A percentile compares a stretch with the other conserved stretches of the same genome.
Conservation (phyloP, 2,888 invertebrate genomes). For the Agonopterix arenella region DNA sequence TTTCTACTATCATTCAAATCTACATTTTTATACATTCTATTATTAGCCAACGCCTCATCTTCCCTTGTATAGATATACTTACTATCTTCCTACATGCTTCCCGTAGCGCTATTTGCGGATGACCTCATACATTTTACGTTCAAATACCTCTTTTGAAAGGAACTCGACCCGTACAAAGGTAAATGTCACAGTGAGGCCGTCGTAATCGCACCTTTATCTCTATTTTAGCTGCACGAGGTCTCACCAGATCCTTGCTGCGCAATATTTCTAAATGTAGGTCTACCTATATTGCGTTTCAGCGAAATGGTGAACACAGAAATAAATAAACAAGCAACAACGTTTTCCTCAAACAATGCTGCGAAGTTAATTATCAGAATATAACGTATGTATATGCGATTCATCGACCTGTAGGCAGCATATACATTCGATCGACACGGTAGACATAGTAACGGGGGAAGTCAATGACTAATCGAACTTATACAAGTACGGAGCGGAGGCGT, state of each 20-base stretch:
- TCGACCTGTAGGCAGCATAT: no score
- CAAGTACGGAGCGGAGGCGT: constrained; percentile 2
- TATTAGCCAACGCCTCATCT: constrained; percentile 32
- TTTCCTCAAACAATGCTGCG: no score
- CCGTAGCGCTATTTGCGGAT: constrained; percentile 45
- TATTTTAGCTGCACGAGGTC: constrained; percentile 18
- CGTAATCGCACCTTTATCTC: constrained; percentile 26
- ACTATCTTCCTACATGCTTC: constrained; percentile 23
- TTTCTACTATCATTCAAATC: constrained; percentile 24
- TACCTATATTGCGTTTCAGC: neutral
- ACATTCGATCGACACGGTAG: neutral
- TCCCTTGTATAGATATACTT: constrained; percentile 30
- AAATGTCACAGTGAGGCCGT: constrained; percentile 42
- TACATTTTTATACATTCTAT: constrained; percentile 30
- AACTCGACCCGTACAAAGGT: constrained; percentile 38
- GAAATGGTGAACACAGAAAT: neutral
- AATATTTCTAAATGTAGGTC: neutral
- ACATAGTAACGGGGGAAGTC: constrained; percentile 3
- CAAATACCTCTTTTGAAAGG: constrained; percentile 39
- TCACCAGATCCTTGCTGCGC: constrained; percentile 8
- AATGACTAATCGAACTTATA: constrained; percentile 8
- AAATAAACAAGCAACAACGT: no score
- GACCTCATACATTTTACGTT: constrained; percentile 47
- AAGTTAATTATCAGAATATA: no score
- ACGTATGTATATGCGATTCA: no score